phyloP scores from a whole-genome alignment of 2,888 invertebrate genomes.

The Ochropleura plecta region DNA sequence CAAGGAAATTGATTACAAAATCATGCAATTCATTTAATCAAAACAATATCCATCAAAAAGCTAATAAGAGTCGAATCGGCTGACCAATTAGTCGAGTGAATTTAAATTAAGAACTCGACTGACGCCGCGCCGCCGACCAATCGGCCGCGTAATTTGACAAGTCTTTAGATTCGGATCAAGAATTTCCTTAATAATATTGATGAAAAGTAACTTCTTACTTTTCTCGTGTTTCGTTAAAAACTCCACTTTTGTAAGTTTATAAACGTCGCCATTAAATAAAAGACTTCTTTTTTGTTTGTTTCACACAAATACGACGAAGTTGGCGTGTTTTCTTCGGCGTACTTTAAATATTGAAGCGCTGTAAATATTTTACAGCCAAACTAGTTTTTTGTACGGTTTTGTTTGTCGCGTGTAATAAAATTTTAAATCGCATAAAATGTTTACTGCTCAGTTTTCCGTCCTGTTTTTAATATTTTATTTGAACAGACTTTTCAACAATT shows the following conservation, averaged over 20 bases:
- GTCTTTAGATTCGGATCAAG: constrained; percentile 68
- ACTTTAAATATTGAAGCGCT: constrained; percentile 61
- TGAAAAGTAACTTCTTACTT: constrained; percentile 55
- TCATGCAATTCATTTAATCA: constrained; percentile 63
- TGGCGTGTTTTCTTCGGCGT: constrained; percentile 53
- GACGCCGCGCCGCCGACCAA: constrained; percentile 66
- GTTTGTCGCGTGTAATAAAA: constrained; percentile 20
- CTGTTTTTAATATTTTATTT: constrained; percentile 40
- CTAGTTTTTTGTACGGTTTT: constrained; percentile 42
- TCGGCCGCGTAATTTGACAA: constrained; percentile 73
- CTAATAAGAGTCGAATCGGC: constrained; percentile 69
- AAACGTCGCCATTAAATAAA: constrained; percentile 53
- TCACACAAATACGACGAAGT: constrained; percentile 54
- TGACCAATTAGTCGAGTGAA: constrained; percentile 73
- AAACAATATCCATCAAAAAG: constrained; percentile 73
- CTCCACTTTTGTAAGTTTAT: constrained; percentile 54
- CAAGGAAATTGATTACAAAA: constrained; percentile 56
- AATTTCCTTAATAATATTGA: constrained; percentile 57
- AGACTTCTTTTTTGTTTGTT: constrained; percentile 58
- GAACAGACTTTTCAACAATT: neutral
- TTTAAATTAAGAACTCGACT: constrained; percentile 74
- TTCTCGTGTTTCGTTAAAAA: constrained; percentile 56
- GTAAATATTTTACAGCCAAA: constrained; percentile 59
- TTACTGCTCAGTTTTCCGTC: constrained; percentile 37
- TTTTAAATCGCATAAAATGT: constrained; percentile 44